These are phyloP conservation scores for Melolontha melolontha DNA, from an alignment of 2,888 invertebrate genomes.

Conservation along the genomic window DNA sequence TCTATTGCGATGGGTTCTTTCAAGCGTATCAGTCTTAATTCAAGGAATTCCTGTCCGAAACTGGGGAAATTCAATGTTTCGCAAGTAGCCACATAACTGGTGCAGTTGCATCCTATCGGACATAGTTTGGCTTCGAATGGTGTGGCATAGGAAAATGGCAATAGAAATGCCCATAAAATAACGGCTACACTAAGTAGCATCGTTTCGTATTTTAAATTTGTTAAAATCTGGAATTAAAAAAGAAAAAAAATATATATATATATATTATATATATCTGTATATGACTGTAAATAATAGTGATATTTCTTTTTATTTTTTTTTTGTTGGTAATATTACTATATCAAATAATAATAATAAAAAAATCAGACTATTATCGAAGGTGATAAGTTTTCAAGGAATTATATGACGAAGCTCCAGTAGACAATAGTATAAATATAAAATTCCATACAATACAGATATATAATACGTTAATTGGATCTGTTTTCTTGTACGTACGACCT, in stretches of 20 bases:
- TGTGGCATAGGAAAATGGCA: conserved; percentile 5
- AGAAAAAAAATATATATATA: background rate
- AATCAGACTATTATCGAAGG: conserved; percentile 7
- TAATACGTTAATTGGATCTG: background rate
- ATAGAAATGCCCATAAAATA: conserved; percentile 7
- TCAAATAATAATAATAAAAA: conserved; percentile 1
- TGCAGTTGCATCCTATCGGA: conserved; percentile 75
- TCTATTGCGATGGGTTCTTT: conserved; percentile 69
- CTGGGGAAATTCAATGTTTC: conserved; percentile 75
- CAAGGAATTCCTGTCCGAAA: conserved; percentile 74
- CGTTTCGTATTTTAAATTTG: conserved; percentile 7
- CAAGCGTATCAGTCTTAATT: conserved; percentile 32
- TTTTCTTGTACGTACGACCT: conserved; percentile 9
- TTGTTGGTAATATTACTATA: conserved; percentile 15
- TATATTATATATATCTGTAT: too few species aligned
- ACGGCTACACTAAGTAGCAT: conserved; percentile 11
- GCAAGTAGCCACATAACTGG: conserved; percentile 74
- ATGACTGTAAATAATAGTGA: background rate
- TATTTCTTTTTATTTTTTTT: background rate
- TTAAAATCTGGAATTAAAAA: conserved; percentile 3
- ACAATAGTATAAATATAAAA: conserved; percentile 7
- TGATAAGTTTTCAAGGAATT: conserved; percentile 24
- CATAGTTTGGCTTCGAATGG: conserved; percentile 70
- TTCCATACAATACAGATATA: conserved; percentile 1
- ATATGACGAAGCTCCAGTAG: conserved; percentile 3